Conservation (phyloP, 1,140 invertebrate genomes). For the Zaprionus vittiger region DNA sequence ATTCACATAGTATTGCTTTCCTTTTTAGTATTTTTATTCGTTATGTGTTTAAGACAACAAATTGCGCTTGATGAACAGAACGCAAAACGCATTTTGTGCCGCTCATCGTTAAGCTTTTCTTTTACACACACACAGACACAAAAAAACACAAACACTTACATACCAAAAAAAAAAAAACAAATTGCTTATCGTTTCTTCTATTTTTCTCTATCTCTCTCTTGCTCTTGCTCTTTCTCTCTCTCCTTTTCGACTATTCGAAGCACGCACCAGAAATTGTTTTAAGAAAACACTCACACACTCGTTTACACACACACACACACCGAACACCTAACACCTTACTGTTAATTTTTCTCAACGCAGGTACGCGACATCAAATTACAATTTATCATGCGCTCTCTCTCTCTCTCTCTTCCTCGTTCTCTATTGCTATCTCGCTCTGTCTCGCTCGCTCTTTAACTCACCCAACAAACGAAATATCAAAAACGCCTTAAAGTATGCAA, state of each 20-base stretch:
- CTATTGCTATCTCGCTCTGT: slow-evolving; percentile 8
- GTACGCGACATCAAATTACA: slow-evolving; percentile 73
- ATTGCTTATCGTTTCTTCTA: slow-evolving; percentile 65
- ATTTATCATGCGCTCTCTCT: slow-evolving; percentile 66
- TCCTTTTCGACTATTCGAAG: slow-evolving; percentile 51
- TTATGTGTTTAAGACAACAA: slow-evolving; percentile 36
- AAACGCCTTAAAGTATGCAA: slow-evolving; percentile 75
- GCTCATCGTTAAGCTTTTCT: slow-evolving; percentile 57
- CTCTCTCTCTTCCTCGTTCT: slow-evolving; percentile 25
- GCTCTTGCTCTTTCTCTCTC: slow-evolving; percentile 23
- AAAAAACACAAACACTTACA: slow-evolving; percentile 40
- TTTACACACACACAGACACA: slow-evolving; percentile 40
- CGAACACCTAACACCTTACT: slow-evolving; percentile 59
- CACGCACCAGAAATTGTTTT: slow-evolving; percentile 58
- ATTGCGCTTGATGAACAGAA: slow-evolving; percentile 54
- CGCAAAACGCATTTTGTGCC: slow-evolving; percentile 50
- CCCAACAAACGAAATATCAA: slow-evolving; percentile 32
- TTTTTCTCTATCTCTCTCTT: slow-evolving; percentile 21
- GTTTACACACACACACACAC: slow-evolving; percentile 40
- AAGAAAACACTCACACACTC: slow-evolving; percentile 40
- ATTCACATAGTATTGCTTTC: slow-evolving; percentile 15
- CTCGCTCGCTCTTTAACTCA: slow-evolving; percentile 26
- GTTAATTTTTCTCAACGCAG: slow-evolving; percentile 73
- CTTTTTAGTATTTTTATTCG: slow-evolving; percentile 21
- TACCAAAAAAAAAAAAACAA: slow-evolving; percentile 22